phyloP scores from a whole-genome alignment of 2,888 invertebrate genomes.

The Coleophora flavipennella region DNA sequence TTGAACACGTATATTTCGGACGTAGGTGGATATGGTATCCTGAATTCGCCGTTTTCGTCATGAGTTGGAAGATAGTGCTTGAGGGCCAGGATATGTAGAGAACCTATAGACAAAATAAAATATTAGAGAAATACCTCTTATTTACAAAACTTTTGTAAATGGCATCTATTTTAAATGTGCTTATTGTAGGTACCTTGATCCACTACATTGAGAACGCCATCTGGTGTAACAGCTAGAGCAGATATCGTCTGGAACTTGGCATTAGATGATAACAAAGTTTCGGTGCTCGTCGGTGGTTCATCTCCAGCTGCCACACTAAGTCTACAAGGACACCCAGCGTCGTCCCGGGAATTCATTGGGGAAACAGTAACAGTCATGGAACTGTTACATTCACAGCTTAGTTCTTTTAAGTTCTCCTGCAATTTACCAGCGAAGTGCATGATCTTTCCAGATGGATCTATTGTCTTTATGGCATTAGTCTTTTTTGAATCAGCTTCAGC shows the following conservation, averaged over 20 bases:
- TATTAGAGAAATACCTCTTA: constrained; percentile 8
- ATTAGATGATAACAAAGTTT: constrained; percentile 90
- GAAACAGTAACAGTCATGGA: constrained; percentile 69
- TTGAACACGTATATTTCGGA: constrained; percentile 96
- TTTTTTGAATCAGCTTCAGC: constrained; percentile 93
- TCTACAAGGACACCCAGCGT: constrained; percentile 61
- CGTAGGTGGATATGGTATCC: constrained; percentile 93
- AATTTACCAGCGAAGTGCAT: constrained; percentile 93
- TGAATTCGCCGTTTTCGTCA: constrained; percentile 91
- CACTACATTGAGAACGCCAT: constrained; percentile 95
- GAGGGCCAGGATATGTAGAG: constrained; percentile 85
- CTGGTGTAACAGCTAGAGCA: constrained; percentile 93
- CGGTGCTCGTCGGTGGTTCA: constrained; percentile 83
- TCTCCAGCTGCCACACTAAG: constrained; percentile 71
- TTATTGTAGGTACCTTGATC: constrained; percentile 81
- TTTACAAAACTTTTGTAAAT: neutral
- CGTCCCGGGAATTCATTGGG: constrained; percentile 49
- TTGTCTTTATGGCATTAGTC: constrained; percentile 85
- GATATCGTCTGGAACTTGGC: constrained; percentile 91
- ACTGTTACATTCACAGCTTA: constrained; percentile 74
- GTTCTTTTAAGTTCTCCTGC: constrained; percentile 72
- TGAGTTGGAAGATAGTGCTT: constrained; percentile 91
- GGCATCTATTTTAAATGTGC: neutral
- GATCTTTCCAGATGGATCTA: constrained; percentile 92
- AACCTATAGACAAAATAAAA: constrained; percentile 55